These are phyloP conservation scores for Helobdella robusta DNA, from an alignment of 2,888 invertebrate genomes.

Conservation along the genomic window DNA sequence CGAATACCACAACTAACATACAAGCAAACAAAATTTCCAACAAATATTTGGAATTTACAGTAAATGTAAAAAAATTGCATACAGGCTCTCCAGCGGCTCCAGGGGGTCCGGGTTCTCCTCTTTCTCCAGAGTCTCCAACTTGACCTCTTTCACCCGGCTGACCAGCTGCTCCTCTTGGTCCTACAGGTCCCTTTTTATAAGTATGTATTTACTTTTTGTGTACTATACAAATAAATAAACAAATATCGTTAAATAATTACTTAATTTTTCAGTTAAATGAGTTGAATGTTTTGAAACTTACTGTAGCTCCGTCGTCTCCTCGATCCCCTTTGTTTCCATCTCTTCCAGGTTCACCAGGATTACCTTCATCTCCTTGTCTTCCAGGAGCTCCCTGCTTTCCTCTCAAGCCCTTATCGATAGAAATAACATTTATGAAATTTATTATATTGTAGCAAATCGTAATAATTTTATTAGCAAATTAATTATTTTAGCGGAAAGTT, in stretches of 20 bases:
- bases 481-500: too few relatives aligned
- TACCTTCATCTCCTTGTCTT: slow-evolving; percentile 31
- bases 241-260: too few relatives aligned
- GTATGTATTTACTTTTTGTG: too few relatives aligned
- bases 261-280: too few relatives aligned
- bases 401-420: slow-evolving; percentile 28
- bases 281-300: slow-evolving; percentile 33
- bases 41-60: too few relatives aligned
- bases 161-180: slow-evolving; percentile 35
- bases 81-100: slow-evolving; percentile 28
- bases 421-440: neutral
- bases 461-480: too few relatives aligned
- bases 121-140: slow-evolving; percentile 30
- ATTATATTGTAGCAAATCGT: neutral
- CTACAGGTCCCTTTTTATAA: slow-evolving; percentile 59
- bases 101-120: slow-evolving; percentile 32
- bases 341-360: slow-evolving; percentile 29
- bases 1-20: too few relatives aligned
- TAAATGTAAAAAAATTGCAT: slow-evolving; percentile 8
- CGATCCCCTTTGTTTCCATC: slow-evolving; percentile 32
- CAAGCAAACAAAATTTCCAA: too few relatives aligned
- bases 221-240: too few relatives aligned
- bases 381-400: slow-evolving; percentile 33
- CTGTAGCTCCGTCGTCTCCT: slow-evolving; percentile 43
- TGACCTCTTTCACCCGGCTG: slow-evolving; percentile 32